These are phyloP conservation scores for Cremastinae sp. DNA, from an alignment of 2,888 invertebrate species.

Conservation along the genomic window DNA sequence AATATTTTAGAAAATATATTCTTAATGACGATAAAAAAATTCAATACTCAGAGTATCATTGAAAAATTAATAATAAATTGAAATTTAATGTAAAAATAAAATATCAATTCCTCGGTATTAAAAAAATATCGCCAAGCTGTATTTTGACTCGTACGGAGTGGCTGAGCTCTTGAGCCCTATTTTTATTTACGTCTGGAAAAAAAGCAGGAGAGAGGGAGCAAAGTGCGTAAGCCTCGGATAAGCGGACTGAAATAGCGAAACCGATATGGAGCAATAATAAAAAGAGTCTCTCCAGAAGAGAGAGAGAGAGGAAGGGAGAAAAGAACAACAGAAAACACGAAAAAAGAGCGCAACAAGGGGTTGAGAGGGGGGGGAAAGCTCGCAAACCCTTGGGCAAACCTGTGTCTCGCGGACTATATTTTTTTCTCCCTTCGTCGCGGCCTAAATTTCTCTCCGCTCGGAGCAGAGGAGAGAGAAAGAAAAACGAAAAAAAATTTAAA, in stretches of 20 bases:
- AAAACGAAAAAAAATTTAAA: background rate
- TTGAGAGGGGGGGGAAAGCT: conserved; percentile 10
- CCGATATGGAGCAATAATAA: conserved; percentile 21
- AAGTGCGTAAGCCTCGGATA: conserved; percentile 58
- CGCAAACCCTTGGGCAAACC: conserved; percentile 27
- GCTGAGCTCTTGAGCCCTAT: background rate
- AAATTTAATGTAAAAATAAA: too few relatives aligned
- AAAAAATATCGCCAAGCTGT: background rate
- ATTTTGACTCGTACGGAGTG: background rate
- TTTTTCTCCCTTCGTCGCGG: background rate
- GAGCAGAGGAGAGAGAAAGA: background rate
- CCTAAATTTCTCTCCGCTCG: conserved; percentile 39
- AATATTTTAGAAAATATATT: too few relatives aligned
- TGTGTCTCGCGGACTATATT: conserved; percentile 22
- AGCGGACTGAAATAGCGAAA: conserved; percentile 36
- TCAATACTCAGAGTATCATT: too few relatives aligned
- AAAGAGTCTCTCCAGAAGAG: conserved; percentile 9
- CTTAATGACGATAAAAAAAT: too few relatives aligned
- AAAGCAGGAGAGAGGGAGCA: conserved; percentile 5
- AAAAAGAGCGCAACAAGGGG: conserved; percentile 23
- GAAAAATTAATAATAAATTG: too few relatives aligned
- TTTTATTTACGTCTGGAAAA: conserved; percentile 30
- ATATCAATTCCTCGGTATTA: too few relatives aligned
- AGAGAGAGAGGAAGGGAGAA: conserved; percentile 9
- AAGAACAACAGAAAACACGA: conserved; percentile 1